Evolutionary conservation across 2,797 vertebrate genomes (phyloP).

Genomic region (Ptychadena robeensis): DNA sequence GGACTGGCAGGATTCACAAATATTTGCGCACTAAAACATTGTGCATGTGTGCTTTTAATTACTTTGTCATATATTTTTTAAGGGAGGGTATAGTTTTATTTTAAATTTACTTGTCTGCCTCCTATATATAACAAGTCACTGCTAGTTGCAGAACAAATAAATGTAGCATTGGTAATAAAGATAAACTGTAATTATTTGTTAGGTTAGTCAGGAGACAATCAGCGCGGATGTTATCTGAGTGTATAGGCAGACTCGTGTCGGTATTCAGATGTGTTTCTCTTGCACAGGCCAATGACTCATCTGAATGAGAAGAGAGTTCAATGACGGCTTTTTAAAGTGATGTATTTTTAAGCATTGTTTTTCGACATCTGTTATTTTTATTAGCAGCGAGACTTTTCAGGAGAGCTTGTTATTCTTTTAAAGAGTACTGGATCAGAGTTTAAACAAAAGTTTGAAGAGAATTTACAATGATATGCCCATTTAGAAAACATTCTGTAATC

Average conservation of each 20-base stretch:
- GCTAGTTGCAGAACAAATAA: not conserved
- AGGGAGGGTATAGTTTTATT: too few species aligned
- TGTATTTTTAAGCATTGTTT: slow-evolving; percentile 27
- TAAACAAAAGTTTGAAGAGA: not conserved
- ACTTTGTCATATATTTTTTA: too few species aligned
- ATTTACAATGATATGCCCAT: not conserved
- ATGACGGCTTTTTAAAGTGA: slow-evolving; percentile 1
- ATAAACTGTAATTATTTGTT: slow-evolving; percentile 6
- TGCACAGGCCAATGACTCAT: slow-evolving; percentile 26
- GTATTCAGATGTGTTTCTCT: not conserved
- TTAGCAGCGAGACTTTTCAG: slow-evolving; percentile 3
- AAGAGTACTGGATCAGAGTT: not conserved
- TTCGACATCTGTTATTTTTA: slow-evolving; percentile 28
- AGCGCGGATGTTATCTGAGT: not conserved
- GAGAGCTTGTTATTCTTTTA: not conserved
- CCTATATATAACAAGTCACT: not conserved
- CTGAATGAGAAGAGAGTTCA: slow-evolving; percentile 11
- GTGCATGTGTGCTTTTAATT: too few species aligned
- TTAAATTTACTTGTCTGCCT: too few species aligned
- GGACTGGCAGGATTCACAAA: too few species aligned
- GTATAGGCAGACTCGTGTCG: not conserved
- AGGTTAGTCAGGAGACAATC: not conserved
- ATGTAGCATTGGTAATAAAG: not conserved
- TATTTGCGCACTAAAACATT: too few species aligned
- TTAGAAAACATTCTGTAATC: not conserved